Conservation (phyloP, 2,113 vertebrate genomes). For the Gadus chalcogrammus region DNA sequence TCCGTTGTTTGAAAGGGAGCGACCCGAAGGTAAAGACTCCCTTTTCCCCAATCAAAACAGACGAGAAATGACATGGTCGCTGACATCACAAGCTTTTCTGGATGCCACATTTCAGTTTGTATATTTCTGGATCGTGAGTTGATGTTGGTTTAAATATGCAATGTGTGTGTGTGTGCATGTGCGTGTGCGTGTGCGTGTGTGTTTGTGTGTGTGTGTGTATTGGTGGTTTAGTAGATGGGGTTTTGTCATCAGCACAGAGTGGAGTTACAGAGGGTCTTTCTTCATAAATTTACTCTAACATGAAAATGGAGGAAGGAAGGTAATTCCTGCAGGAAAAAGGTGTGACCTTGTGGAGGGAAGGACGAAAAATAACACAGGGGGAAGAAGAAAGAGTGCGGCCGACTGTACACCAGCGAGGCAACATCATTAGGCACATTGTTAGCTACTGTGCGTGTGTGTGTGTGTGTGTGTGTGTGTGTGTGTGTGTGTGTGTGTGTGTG, state of each 20-base stretch:
- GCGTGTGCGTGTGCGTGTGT: slow-evolving; percentile 1
- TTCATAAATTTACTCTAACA: slow-evolving; percentile 18
- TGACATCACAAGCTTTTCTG: too few species aligned
- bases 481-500: not conserved
- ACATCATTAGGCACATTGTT: not conserved
- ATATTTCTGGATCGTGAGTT: too few species aligned
- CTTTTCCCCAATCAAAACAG: too few species aligned
- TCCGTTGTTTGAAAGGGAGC: too few species aligned
- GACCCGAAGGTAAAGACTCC: too few species aligned
- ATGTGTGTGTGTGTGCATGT: not conserved
- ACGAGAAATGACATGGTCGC: too few species aligned
- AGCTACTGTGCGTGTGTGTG: not conserved
- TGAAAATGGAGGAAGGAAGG: slow-evolving; percentile 2
- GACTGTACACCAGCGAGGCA: not conserved
- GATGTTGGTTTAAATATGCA: not conserved
- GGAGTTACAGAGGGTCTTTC: slow-evolving; percentile 26
- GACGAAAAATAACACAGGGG: not conserved
- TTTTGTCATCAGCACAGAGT: slow-evolving; percentile 26
- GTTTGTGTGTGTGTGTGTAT: not conserved
- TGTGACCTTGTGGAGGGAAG: not conserved
- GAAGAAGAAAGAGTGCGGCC: not conserved
- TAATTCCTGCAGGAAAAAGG: not conserved
- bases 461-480: not conserved
- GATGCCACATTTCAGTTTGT: too few species aligned
- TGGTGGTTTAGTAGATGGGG: not conserved